A percentile compares a stretch with the other conserved stretches of the same genome.
These are phyloP conservation scores for Burhinus bistriatus DNA, from an alignment of 2,113 vertebrate species.

Conservation along the genomic window DNA sequence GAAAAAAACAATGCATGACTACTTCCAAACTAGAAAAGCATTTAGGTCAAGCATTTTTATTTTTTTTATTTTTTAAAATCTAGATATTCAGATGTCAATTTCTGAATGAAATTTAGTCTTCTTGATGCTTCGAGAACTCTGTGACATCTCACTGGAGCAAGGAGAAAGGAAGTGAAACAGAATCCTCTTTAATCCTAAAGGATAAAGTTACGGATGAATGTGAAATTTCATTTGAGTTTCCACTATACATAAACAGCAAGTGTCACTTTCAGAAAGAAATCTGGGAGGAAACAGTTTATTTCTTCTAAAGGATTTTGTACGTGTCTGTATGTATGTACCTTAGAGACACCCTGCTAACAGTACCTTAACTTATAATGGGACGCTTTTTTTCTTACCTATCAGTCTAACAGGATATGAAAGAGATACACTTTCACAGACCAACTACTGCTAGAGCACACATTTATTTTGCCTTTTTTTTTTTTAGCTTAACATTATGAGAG, in stretches of 20 bases:
- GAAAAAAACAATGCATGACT: not conserved
- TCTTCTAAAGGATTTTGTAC: not conserved
- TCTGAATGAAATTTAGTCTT: not conserved
- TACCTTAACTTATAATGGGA: not conserved
- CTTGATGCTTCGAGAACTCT: not conserved
- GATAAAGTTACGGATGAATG: not conserved
- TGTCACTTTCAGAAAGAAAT: not conserved
- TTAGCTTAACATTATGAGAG: not conserved
- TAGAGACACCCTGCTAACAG: not conserved
- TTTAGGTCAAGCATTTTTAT: not conserved
- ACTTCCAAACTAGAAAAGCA: not conserved
- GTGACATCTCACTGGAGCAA: not conserved
- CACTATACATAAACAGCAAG: not conserved
- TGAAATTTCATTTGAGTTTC: not conserved
- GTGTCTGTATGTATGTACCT: fast-evolving
- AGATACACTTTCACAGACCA: not conserved
- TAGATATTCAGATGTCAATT: not conserved
- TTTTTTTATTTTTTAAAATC: not conserved
- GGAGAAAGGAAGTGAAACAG: not conserved
- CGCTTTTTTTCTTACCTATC: not conserved
- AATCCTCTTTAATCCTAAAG: not conserved
- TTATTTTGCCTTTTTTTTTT: not conserved
- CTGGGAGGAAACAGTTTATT: not conserved
- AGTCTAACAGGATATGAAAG: not conserved
- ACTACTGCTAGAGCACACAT: not conserved